Base-by-base conservation (phyloP, 2,797 vertebrate species). In the Sebastiscus albofasciatus region DNA sequence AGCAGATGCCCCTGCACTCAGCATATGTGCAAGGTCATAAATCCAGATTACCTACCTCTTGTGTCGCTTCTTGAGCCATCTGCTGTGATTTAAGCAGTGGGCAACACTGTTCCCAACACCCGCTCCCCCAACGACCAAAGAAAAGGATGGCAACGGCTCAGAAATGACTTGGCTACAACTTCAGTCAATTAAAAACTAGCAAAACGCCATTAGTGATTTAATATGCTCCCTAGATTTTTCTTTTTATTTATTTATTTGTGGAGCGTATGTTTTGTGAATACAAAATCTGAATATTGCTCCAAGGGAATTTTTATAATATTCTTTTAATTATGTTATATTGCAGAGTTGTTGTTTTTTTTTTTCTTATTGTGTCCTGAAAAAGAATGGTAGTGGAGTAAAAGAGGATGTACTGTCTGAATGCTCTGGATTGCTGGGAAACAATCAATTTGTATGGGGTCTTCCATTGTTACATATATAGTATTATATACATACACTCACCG, bases 21-120 rank as follows among this genome's bases (percentile, higher is more conserved):
- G 87, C 95, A 94, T 94, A 94, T 95, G 95, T 91, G 91, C 87
- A 75, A 88, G 89, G 93, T 94, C 89, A 90, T 94, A 94, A 95
- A 96, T 94, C 93, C 95, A 95, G 94, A 94, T 96, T 94, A 94
- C 86, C 89, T 72, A 72, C 89, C 88, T 79, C 91, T 91, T 90
- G 88, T 80, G 88, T 91, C 69, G 55, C 87, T 88, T 86, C 90
- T 89, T 87, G 24, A 72, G 87, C 95, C 94, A 95, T 95, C 94
- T 96, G 95, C 80, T 90, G 83, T 88, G 86, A 94, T 93, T 93
- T 89, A 91, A 86, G 90, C 72, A 67, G 74, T 36, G 61, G 83
- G 74, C 79, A 22, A 72, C 29, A 59, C 61, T 75, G 33, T 67
- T 76, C 75, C 6, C 34, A 54, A 77, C 81, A 54, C 22, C 69